These are phyloP conservation scores for Dicroscelio sp. DNA, from an alignment of 2,888 invertebrate genomes.

Conservation along the genomic window DNA sequence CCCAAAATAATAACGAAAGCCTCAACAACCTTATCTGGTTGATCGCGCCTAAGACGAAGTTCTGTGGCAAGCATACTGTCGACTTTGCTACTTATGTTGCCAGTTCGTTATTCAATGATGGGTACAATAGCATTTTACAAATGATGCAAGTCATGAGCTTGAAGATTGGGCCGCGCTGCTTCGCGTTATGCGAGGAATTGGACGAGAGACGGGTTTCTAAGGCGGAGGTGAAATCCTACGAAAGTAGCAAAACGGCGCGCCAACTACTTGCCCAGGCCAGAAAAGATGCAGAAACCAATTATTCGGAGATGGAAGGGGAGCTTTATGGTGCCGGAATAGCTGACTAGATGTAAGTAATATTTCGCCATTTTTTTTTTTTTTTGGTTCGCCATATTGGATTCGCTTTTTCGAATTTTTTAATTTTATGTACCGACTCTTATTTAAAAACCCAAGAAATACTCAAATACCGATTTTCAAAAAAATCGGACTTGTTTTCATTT, in stretches of 20 bases:
- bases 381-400: conserved; percentile 8
- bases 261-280: too few species aligned
- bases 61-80: neutral
- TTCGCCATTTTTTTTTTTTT: conserved; percentile 15
- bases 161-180: too few species aligned
- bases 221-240: too few species aligned
- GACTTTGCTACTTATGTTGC: too few species aligned
- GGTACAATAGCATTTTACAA: too few species aligned
- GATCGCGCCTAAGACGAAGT: neutral
- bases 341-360: conserved; percentile 19
- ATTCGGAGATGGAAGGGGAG: too few species aligned
- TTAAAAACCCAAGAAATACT: conserved; percentile 4
- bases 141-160: too few species aligned
- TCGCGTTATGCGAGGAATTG: too few species aligned
- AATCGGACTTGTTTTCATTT: neutral
- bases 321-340: neutral
- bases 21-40: neutral
- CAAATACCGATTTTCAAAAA: conserved; percentile 19
- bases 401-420: neutral
- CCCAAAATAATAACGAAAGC: neutral
- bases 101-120: too few species aligned
- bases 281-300: too few species aligned
- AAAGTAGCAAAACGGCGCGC: too few species aligned
- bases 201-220: too few species aligned
- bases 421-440: conserved; percentile 1